These are phyloP conservation scores for Unio pictorum DNA, from an alignment of 2,888 invertebrate species.

Conservation along the genomic window DNA sequence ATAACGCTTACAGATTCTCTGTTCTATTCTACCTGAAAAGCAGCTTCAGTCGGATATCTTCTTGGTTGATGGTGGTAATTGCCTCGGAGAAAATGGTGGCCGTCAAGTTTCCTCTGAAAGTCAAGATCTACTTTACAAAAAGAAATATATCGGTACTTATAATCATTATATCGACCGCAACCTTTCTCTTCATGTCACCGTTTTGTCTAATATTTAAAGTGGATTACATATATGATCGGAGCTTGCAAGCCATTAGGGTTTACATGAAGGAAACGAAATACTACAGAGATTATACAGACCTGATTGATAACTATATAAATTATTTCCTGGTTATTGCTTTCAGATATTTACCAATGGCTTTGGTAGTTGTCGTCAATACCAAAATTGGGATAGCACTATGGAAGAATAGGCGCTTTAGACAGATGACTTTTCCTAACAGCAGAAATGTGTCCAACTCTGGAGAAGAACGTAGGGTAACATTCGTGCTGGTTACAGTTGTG, in stretches of 20 bases:
- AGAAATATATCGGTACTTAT: constrained; percentile 23
- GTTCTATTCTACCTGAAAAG: constrained; percentile 31
- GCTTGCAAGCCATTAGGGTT: constrained; percentile 1
- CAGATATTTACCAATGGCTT: constrained; percentile 29
- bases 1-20: constrained; percentile 25
- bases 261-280: constrained; percentile 28
- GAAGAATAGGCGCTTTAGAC: constrained; percentile 15
- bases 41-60: constrained; percentile 34
- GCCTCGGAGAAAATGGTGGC: constrained; percentile 34
- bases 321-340: constrained; percentile 29
- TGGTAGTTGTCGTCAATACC: constrained; percentile 26
- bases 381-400: constrained; percentile 19
- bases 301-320: constrained; percentile 30
- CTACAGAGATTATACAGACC: constrained; percentile 21
- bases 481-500: constrained; percentile 29
- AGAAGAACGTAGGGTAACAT: constrained; percentile 23
- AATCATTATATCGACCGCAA: constrained; percentile 20
- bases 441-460: constrained; percentile 11
- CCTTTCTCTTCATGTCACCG: constrained; percentile 15
- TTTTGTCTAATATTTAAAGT: constrained; percentile 22
- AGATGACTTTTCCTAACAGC: constrained; percentile 1
- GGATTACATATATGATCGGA: constrained; percentile 15
- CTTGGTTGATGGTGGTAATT: constrained; percentile 34
- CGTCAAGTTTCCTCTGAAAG: constrained; percentile 36
- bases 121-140: constrained; percentile 24